Base-by-base conservation (phyloP, 2,113 vertebrate species). In the Hiodon alosoides region DNA sequence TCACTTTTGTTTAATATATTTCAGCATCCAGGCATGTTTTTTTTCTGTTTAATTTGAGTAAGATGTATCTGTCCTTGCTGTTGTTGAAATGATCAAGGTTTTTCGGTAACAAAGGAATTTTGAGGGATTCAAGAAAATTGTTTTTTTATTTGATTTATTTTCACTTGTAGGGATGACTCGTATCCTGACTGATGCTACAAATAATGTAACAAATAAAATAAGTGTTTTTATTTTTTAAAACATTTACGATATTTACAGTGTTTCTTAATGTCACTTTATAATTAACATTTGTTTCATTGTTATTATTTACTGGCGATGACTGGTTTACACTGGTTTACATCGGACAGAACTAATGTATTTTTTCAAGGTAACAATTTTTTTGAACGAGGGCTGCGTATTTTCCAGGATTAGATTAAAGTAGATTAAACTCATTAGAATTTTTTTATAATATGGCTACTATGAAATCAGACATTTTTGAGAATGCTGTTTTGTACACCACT, bases 211-310 rank as follows among this genome's bases (percentile, higher is more conserved):
- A 31, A 31, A 31, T 31, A 31, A 31, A 31, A 31, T 31, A 31
- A 31, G 31, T 31, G 0, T 31, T 31, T 31, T 31, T 31, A 1
- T 31, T 31, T 31, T 31, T 31, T 69, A 48, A 69, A 4, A 51
- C 10, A 53, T 11, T 50, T 6, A 10, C 47, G 46, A 31, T 8
- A 17, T 51, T 48, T n/a, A 47, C 46, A 31, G 47, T 3, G 61
- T 64, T 64, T 64, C n/a, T 64, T 13, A 46, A 58, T 60, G 50
- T 71, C 70, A 55, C 53, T n/a, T 53, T 71, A 57, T 31, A 50
- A 55, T 55, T 55, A 31, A 9, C 57, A 16, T 55, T 47, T 48
- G 70, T 71, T 60, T 17, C 17, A 4, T 59, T 7, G 9, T 60
- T 71, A 57, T 14, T 46, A 52, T 14, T 60, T 60, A 48, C 57